Conservation (phyloP, 1,140 invertebrate genomes). For the Himalopsyche phryganea region DNA sequence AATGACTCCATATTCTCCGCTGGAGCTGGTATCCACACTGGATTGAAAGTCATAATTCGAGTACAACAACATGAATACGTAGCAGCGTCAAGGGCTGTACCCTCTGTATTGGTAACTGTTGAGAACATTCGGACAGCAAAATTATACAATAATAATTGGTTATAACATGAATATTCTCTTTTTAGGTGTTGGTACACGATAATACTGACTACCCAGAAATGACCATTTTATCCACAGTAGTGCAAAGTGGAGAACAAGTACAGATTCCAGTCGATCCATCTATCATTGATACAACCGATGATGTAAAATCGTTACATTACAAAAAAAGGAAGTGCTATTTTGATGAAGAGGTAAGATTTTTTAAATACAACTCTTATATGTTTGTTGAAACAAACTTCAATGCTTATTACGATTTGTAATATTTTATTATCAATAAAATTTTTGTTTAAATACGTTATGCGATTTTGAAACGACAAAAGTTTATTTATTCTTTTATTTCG, state of each 20-base stretch:
- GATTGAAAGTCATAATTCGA: conserved; percentile 21
- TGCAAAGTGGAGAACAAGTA: conserved; percentile 21
- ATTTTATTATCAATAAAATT: not conserved
- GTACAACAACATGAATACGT: conserved; percentile 14
- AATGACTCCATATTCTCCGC: conserved; percentile 3
- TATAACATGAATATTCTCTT: not conserved
- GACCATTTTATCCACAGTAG: conserved; percentile 12
- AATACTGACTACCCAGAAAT: conserved; percentile 23
- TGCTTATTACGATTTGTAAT: not conserved
- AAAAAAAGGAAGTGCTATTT: conserved; percentile 25
- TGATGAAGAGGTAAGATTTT: conserved; percentile 20
- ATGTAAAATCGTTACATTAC: conserved; percentile 25
- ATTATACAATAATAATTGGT: not conserved
- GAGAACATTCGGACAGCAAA: not conserved
- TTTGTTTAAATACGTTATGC: not conserved
- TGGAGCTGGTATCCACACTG: conserved; percentile 28
- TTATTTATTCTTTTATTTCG: not conserved
- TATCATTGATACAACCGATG: conserved; percentile 26
- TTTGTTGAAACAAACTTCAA: not conserved
- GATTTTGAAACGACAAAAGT: not conserved
- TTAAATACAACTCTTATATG: not conserved
- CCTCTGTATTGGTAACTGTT: conserved; percentile 19
- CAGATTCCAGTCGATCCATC: conserved; percentile 24
- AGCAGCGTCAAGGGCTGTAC: conserved; percentile 17
- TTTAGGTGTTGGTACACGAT: conserved; percentile 23